phyloP scores from a whole-genome alignment of 2,888 invertebrate species.

The Agonopterix arenella region DNA sequence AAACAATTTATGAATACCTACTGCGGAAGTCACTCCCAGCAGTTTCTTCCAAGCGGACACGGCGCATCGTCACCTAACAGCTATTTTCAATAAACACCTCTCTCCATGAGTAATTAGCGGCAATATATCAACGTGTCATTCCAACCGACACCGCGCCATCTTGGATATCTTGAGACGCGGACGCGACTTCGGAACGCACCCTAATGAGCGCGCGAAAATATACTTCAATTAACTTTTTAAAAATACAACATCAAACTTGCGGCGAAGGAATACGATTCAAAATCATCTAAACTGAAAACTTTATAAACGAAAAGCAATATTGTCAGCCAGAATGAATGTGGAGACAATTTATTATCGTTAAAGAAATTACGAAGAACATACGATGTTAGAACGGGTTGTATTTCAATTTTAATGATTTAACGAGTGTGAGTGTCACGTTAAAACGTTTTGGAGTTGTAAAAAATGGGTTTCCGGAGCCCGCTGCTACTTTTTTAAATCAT shows the following conservation, averaged over 20 bases:
- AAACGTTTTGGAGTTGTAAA: constrained; percentile 27
- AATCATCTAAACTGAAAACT: constrained; percentile 7
- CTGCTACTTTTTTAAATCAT: background rate
- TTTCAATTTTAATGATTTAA: constrained; percentile 40
- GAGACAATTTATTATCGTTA: constrained; percentile 32
- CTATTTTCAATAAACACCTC: constrained; percentile 72
- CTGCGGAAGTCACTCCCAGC: constrained; percentile 18
- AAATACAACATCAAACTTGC: constrained; percentile 4
- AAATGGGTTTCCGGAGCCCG: constrained; percentile 19
- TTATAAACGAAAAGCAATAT: constrained; percentile 12
- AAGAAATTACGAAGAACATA: constrained; percentile 35
- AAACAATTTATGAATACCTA: constrained; percentile 1
- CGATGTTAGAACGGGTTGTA: constrained; percentile 32
- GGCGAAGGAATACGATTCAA: constrained; percentile 12
- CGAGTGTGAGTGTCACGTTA: constrained; percentile 27
- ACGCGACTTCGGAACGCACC: constrained; percentile 22
- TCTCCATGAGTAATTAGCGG: constrained; percentile 65
- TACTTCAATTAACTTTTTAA: constrained; percentile 30
- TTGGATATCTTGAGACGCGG: constrained; percentile 24
- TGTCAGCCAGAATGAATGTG: constrained; percentile 18
- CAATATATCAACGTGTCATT: constrained; percentile 69
- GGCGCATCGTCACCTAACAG: constrained; percentile 52
- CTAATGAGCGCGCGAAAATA: constrained; percentile 59
- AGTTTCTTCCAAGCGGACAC: constrained; percentile 43
- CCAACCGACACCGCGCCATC: constrained; percentile 30